Base-by-base conservation (phyloP, 2,113 vertebrate species). In the Montifringilla adamsi region DNA sequence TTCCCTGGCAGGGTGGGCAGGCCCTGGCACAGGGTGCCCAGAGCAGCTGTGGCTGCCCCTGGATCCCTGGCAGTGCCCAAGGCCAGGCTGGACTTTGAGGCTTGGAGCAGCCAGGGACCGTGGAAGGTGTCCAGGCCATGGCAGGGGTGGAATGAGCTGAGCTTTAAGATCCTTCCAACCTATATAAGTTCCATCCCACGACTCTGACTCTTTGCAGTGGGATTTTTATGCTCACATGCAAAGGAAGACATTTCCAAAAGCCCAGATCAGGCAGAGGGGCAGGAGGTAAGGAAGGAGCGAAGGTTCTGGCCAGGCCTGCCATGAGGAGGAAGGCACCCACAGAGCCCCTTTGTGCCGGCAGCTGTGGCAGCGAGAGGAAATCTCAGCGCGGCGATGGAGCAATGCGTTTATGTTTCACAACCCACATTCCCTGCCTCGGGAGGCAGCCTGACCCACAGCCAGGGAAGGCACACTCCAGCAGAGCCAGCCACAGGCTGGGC, bases 341-440 rank as follows among this genome's bases (percentile, higher is more conserved):
- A 8, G 14, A 22, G 46, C 44, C 66, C 59, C 82, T n/a, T 5
- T 5, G 37, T 53, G 16, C 6, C 87, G 74, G 26, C 0, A 1
- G 37, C 24, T 28, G 53, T 3, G 53, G 30, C 64, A 28, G 43
- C 9, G 4, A 16, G 0, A 35, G 84, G 43, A 50, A 30, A 53
- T 39, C 10, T 16, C 43, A 24, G 52, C 5, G 5, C 8, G 50
- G 15, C 5, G 43, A 53, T 30, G 86, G 35, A 72, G 35, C 58
- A 37, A 75, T 2, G 1, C 18, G 27, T 52, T 16, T 17, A 27
- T 15, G 27, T 66, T 87, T 74, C 89, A 39, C 52, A 56, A 19
- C 78, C 7, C 11, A 0, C 55, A 28, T 16, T 21, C 47, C 44
- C 3, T 0, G 31, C 9, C 3, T 9, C 0, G 17, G 49, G 26